A percentile compares a stretch with the other conserved stretches of the same genome.
phyloP scores from a whole-genome alignment of 2,113 vertebrate genomes.

The Sisor rabdophorus region DNA sequence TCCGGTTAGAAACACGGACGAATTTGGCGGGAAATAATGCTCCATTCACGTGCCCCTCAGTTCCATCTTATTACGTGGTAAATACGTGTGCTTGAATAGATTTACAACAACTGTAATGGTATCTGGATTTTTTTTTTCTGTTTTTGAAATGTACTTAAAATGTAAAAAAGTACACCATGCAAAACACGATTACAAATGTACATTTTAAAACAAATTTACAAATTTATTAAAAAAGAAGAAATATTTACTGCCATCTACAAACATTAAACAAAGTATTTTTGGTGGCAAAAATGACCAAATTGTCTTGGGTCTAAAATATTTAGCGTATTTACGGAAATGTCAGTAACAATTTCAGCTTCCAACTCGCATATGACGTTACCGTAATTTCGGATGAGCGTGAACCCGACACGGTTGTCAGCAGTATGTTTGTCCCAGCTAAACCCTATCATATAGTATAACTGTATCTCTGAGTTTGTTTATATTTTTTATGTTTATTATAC shows the following conservation, averaged over 20 bases:
- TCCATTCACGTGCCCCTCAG: not conserved
- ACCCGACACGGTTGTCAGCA: not conserved
- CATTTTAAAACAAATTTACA: not conserved
- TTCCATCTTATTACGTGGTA: not conserved
- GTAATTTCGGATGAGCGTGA: not conserved
- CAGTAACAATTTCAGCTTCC: not conserved
- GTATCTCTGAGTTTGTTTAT: not conserved
- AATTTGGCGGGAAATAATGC: conserved; percentile 32
- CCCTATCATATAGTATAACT: not conserved
- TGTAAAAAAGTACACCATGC: not conserved
- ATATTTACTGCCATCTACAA: not conserved
- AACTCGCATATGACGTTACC: not conserved
- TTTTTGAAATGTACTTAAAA: not conserved
- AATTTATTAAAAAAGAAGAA: not conserved
- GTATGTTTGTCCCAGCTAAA: not conserved
- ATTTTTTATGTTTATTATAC: no score
- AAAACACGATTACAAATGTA: not conserved
- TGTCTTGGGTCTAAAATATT: not conserved
- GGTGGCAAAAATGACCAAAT: not conserved
- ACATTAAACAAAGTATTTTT: not conserved
- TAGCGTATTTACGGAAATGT: not conserved
- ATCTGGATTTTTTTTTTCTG: not conserved
- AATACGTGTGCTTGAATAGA: not conserved
- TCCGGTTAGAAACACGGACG: conserved; percentile 25
- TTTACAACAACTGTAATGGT: no score